phyloP scores from a whole-genome alignment of 2,113 vertebrate species.

The Vulpes vulpes region DNA sequence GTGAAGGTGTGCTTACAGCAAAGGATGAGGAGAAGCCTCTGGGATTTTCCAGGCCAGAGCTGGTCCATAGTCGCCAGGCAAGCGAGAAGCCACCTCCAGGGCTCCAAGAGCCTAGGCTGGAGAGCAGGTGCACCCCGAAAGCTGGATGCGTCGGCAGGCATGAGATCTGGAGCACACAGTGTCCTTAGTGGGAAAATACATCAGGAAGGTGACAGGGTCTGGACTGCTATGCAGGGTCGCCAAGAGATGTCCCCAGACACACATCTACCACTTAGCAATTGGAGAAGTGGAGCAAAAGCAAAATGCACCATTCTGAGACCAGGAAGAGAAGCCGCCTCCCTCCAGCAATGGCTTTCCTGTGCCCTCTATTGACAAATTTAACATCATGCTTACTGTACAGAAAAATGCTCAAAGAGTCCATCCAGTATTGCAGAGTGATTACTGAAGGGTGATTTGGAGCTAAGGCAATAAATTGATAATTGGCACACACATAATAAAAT shows the following conservation, averaged over 20 bases:
- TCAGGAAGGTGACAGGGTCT: background rate
- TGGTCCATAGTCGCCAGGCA: background rate
- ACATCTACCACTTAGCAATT: background rate
- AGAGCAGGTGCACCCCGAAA: background rate
- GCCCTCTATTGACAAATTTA: slow-evolving; percentile 47
- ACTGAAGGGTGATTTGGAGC: background rate
- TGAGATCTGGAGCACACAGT: background rate
- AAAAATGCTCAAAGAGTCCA: background rate
- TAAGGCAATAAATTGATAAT: background rate
- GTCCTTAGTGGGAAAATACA: background rate
- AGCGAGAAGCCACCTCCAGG: background rate
- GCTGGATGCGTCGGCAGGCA: background rate
- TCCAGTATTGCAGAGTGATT: background rate
- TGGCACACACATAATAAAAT: background rate
- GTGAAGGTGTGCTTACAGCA: background rate
- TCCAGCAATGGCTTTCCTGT: background rate
- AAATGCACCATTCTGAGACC: background rate
- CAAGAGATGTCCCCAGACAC: background rate
- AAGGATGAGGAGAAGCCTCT: background rate
- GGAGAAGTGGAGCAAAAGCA: background rate
- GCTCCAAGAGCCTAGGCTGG: background rate
- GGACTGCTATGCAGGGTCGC: background rate
- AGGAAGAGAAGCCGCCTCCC: background rate
- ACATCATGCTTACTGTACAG: background rate
- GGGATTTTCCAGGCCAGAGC: background rate